Conservation (phyloP, 1,140 invertebrate genomes). For the Diachasmimorpha longicaudata region DNA sequence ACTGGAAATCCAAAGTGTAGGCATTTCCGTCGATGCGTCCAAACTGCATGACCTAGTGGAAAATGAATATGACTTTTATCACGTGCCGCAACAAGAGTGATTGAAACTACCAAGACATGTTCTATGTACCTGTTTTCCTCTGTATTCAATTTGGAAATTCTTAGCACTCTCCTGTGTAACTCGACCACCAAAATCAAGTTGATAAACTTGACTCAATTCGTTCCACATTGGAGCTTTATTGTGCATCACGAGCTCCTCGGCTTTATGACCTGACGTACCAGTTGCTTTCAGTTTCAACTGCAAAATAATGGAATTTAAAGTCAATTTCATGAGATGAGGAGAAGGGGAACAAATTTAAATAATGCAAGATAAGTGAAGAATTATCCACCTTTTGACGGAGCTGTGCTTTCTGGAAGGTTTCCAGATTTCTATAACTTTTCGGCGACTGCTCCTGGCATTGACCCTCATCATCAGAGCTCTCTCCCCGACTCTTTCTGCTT, state of each 20-base stretch:
- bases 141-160: conserved; percentile 99
- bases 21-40: conserved; percentile 98
- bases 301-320: conserved; percentile 13
- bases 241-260: conserved; percentile 90
- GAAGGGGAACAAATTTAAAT: too few relatives aligned
- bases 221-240: conserved; percentile 99
- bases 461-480: conserved; percentile 87
- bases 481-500: conserved; percentile 76
- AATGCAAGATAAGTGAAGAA: not conserved
- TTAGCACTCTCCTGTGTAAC: conserved; percentile 99
- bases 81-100: too few relatives aligned
- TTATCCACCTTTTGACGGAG: conserved; percentile 84
- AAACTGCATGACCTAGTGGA: conserved; percentile 95
- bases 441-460: conserved; percentile 68
- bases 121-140: conserved; percentile 85
- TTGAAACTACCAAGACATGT: not conserved
- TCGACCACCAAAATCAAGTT: conserved; percentile 98
- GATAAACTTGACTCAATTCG: conserved; percentile 98
- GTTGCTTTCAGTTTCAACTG: conserved; percentile 70
- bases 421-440: conserved; percentile 82
- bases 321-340: too few relatives aligned
- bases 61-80: conserved; percentile 28
- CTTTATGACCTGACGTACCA: conserved; percentile 55
- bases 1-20: conserved; percentile 98
- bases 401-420: conserved; percentile 94